Evolutionary conservation across 2,888 invertebrate genomes (phyloP), one percentile per base, ranked within the genome.

Genomic region (Leptogaster cylindrica): DNA sequence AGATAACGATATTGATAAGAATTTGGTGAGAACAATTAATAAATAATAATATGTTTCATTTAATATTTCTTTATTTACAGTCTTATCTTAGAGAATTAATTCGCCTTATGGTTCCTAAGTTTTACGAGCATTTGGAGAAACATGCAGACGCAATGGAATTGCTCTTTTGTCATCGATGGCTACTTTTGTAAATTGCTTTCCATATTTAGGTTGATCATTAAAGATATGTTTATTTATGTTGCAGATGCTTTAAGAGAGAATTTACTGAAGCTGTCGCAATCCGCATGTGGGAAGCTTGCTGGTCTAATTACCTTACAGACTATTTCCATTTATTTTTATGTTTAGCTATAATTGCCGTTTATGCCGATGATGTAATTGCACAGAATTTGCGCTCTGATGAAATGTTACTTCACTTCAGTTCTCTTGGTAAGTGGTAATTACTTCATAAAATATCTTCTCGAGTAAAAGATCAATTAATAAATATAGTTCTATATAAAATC

Each of bases 301-400:
- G 97, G 97, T 91, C 95, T 0, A 95, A 95, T 82, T 96, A 95
- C 80, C 88, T 95, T 77, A 97, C 97, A 0, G 94, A 95, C 79
- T 95, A 95, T 80, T 97, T 97, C 83, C 96, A 97, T 77, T 83
- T 97, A 75, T 97, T 97, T 82, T 85, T 97, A 66, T 95, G 95
- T 77, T 85, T 95, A 73, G 93, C 97, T 65, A 95, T 97, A 75
- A 90, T 97, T 70, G 91, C 92, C 39, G 92, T 95, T 27, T 97
- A 97, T 77, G 91, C 91, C 2, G 94, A 94, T 76, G 95, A 95
- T 81, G 94, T 97, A 64, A 91, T 96, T 71, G 92, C 93, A 28
- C 96, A 97, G 82, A 90, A 92, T 76, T 84, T 97, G 51, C 88
- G 94, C 73, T 91, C 96, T 5, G 97, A 97, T 77, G 97, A 97